Evolutionary conservation across 2,797 vertebrate genomes (phyloP).

Genomic region (Pitangus sulphuratus): DNA sequence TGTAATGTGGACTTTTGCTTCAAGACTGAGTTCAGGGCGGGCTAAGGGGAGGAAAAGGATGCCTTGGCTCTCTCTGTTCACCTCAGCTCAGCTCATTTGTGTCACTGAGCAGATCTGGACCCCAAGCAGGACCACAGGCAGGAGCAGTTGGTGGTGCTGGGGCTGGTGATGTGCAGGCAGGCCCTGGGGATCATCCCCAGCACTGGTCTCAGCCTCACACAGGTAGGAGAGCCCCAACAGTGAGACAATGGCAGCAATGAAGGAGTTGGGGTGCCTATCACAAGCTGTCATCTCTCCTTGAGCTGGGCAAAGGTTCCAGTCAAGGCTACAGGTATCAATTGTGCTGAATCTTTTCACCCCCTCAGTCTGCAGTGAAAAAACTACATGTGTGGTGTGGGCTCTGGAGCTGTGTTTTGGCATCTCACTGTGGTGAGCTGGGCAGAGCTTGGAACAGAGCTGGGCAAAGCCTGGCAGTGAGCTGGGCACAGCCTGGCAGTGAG

Average conservation of each 20-base stretch:
- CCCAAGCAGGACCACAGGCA: not conserved
- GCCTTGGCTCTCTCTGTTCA: not conserved
- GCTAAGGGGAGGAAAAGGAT: not conserved
- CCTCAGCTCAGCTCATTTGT: not conserved
- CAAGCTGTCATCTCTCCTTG: not conserved
- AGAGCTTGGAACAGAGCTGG: not conserved
- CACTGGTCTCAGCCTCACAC: not conserved
- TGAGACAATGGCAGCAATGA: not conserved
- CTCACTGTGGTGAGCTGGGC: fast-evolving
- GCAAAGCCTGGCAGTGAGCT: not conserved
- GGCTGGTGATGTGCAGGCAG: not conserved
- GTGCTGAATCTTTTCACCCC: not conserved
- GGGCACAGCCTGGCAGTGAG: not conserved
- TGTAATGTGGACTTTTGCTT: not conserved
- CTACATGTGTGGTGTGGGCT: fast-evolving
- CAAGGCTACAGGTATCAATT: not conserved
- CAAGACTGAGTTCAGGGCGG: not conserved
- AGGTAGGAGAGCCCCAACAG: not conserved
- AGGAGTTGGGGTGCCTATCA: not conserved
- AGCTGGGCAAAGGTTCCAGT: not conserved
- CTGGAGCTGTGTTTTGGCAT: not conserved
- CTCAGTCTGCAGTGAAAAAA: not conserved
- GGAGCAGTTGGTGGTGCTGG: not conserved
- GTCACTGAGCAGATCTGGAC: not conserved
- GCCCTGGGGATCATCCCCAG: not conserved